Evolutionary conservation across 2,797 vertebrate species (phyloP).

Genomic region (Gallinago nigripennis): DNA sequence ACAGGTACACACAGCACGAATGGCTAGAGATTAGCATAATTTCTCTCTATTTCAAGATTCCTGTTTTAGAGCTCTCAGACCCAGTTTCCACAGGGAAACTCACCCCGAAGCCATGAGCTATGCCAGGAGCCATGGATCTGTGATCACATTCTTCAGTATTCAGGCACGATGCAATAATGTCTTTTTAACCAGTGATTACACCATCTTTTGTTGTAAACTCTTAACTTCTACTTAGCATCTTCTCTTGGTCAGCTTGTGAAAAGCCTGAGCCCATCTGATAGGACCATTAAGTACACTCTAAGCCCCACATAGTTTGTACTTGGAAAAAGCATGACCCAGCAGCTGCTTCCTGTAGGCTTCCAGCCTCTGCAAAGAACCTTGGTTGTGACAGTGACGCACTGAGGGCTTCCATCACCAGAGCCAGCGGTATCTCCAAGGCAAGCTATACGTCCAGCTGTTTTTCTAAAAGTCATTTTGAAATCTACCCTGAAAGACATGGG

Average conservation of each 20-base stretch:
- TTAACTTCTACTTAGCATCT: neutral
- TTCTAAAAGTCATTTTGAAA: neutral
- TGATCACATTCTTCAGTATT: neutral
- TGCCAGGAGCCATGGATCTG: neutral
- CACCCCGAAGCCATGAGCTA: neutral
- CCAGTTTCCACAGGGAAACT: neutral
- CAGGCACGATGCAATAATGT: neutral
- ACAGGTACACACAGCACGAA: neutral
- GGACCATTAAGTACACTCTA: neutral
- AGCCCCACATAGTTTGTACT: neutral
- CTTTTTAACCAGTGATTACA: neutral
- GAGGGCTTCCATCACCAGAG: neutral
- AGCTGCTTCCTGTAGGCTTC: neutral
- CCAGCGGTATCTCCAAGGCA: neutral
- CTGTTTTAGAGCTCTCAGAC: neutral
- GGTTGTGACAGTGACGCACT: neutral
- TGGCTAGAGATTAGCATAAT: neutral
- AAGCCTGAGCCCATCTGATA: neutral
- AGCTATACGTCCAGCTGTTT: neutral
- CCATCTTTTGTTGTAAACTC: neutral
- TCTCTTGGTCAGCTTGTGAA: neutral
- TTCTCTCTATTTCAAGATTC: neutral
- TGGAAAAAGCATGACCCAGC: neutral
- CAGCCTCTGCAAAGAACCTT: neutral
- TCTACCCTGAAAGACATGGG: neutral